Percentiles rank a stretch among this genome's conserved stretches.
Evolutionary conservation across 2,113 vertebrate species (phyloP).

Genomic region (Loxodonta africana): DNA sequence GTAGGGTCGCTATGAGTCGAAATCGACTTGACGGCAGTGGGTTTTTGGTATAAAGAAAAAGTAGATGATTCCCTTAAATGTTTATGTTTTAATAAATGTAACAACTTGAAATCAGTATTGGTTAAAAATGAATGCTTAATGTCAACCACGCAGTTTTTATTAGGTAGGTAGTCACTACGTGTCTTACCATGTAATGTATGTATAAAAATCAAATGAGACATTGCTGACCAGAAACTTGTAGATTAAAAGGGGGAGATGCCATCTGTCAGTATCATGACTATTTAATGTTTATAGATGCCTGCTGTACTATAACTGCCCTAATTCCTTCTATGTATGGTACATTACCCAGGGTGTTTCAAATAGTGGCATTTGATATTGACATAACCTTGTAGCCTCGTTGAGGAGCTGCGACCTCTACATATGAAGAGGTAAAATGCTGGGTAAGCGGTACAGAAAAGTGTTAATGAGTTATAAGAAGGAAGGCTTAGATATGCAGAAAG

Average conservation of each 20-base stretch:
- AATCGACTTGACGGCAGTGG: no score
- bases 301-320: neutral
- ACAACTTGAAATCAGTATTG: neutral
- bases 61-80: neutral
- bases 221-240: slow-evolving; percentile 1
- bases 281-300: neutral
- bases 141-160: neutral
- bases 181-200: neutral
- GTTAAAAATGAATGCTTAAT: slow-evolving; percentile 54
- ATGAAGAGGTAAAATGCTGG: neutral
- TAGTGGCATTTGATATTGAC: neutral
- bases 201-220: neutral
- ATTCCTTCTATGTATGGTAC: neutral
- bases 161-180: neutral
- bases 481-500: neutral
- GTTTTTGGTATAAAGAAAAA: slow-evolving; percentile 20
- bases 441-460: neutral
- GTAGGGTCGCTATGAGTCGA: no score
- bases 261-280: neutral
- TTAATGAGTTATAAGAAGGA: slow-evolving; percentile 26
- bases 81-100: slow-evolving; percentile 34
- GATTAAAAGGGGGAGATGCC: neutral
- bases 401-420: neutral
- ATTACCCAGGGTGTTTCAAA: neutral
- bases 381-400: neutral